Conservation (phyloP, 2,888 invertebrate genomes). For the Trachelus troglodyta region DNA sequence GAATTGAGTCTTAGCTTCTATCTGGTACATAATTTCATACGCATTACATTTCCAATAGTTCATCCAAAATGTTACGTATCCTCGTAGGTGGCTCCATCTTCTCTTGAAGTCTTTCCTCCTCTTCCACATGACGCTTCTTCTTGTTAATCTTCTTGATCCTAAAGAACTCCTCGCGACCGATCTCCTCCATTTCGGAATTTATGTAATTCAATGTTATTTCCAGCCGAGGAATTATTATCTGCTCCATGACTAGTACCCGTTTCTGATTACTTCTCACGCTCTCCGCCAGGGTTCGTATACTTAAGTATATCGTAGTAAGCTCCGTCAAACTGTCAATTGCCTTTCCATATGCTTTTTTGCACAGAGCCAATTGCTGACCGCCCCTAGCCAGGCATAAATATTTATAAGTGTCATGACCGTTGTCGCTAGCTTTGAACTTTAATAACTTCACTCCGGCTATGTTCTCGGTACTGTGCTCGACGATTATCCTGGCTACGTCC, state of each 20-base stretch:
- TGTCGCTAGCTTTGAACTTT: conserved; percentile 2
- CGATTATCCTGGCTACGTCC: not conserved
- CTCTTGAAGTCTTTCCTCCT: not conserved
- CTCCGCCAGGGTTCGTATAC: not conserved
- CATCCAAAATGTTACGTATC: not conserved
- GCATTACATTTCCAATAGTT: not conserved
- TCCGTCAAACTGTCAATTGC: not conserved
- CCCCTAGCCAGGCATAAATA: conserved; percentile 15
- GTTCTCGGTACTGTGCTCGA: conserved; percentile 1
- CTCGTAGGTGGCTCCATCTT: not conserved
- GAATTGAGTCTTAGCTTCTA: not conserved
- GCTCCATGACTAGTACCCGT: not conserved
- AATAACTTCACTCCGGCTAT: conserved; percentile 13
- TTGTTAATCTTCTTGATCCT: conserved; percentile 14
- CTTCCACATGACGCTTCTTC: not conserved
- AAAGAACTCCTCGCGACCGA: conserved; percentile 18
- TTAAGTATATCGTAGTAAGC: not conserved
- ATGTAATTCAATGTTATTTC: conserved; percentile 4
- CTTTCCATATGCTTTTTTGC: not conserved
- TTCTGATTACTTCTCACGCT: not conserved
- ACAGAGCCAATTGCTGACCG: conserved; percentile 53
- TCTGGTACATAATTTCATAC: not conserved
- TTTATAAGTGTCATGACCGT: conserved; percentile 6
- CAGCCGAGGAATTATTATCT: conserved; percentile 12
- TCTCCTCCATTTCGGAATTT: conserved; percentile 13